Evolutionary conservation across 2,113 vertebrate species (phyloP), one percentile per base, ranked within the genome.

Genomic region (Scopus umbretta): DNA sequence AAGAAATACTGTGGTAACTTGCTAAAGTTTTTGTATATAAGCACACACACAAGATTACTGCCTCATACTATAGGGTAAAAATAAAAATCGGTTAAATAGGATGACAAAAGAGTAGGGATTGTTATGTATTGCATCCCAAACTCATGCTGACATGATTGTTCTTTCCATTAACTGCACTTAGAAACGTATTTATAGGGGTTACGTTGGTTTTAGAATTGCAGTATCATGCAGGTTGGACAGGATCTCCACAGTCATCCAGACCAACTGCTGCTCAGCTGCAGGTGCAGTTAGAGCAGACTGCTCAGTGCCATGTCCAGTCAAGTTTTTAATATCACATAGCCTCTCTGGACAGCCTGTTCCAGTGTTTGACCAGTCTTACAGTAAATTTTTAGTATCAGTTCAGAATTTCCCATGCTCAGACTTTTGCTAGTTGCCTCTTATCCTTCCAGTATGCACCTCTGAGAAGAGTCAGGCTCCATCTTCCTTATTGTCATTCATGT

Each of bases 1-100:
- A 96, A 98, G 97, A 91, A 96, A 76, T 70, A 49, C 23, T 94
- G 17, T 43, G 62, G 16, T 76, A 75, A 78, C n/a, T 68, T 71
- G 52, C 17, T 85, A 34, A 87, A 34, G 6, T 49, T 45, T 91
- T 50, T 72, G 7, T 62, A 2, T 72, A 5, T 87, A 81, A 71
- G 26, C 29, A 10, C 7, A 40, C 29, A 34, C 10, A 3, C 7
- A 13, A 42, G 20, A 43, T 71, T 55, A 68, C 42, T 26, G 2
- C 62, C 82, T 86, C 7, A 45, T 38, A 38, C 29, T 59, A 6
- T 15, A 79, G 32, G 18, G 29, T 83, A n/a, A 66, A 62, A 34
- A 43, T 68, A 75, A 63, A 66, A 83, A 30, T 2, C 22, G 70
- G 9, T 66, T 53, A 63, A 68, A 68, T 56, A 25, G 11, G 8